These are phyloP conservation scores for Xylocopa sonorina DNA, from an alignment of 1,140 invertebrate species.

Conservation along the genomic window DNA sequence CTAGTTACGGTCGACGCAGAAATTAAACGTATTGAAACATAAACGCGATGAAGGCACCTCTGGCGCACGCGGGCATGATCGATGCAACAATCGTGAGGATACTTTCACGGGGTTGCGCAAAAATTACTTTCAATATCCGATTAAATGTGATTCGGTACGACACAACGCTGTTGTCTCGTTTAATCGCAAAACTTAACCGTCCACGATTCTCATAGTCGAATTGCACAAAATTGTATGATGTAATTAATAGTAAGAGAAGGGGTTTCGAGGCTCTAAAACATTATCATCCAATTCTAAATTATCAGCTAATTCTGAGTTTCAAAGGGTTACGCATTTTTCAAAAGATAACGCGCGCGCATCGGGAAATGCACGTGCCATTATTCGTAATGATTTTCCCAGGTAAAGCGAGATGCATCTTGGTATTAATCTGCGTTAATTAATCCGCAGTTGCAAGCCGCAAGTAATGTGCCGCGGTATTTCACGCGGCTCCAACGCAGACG, in stretches of 20 bases:
- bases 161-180: too few species aligned
- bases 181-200: too few species aligned
- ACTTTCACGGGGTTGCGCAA: not conserved
- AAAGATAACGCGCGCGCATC: not conserved
- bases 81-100: not conserved
- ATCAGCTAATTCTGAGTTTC: too few species aligned
- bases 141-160: too few species aligned
- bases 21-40: slow-evolving; percentile 3
- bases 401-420: slow-evolving; percentile 43
- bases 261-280: too few species aligned
- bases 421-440: slow-evolving; percentile 73
- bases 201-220: too few species aligned
- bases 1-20: not conserved
- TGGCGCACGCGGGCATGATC: not conserved
- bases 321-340: not conserved
- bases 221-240: too few species aligned
- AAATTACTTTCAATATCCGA: not conserved
- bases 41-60: not conserved
- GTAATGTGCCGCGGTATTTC: slow-evolving; percentile 76
- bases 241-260: too few species aligned
- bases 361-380: not conserved
- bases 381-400: slow-evolving; percentile 23
- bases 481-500: slow-evolving; percentile 57
- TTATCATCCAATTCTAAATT: too few species aligned
- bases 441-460: slow-evolving; percentile 74